Evolutionary conservation across 2,113 vertebrate species (phyloP).

Genomic region (Riparia riparia): DNA sequence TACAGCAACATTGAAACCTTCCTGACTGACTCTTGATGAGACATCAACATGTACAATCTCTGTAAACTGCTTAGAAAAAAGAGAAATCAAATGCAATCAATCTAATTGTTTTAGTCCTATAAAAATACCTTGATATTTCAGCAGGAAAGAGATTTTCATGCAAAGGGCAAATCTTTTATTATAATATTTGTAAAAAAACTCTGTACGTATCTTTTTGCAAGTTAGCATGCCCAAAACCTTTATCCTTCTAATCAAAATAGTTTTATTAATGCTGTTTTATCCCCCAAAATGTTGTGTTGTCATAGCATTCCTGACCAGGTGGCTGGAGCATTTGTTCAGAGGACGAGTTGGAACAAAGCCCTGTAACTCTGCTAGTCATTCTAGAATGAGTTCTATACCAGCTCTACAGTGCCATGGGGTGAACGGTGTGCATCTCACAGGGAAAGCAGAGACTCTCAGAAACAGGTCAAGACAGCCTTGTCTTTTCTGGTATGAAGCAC

Average conservation of each 20-base stretch:
- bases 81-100: not conserved
- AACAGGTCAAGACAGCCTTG: not conserved
- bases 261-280: not conserved
- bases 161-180: not conserved
- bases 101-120: not conserved
- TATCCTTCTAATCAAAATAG: not conserved
- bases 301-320: not conserved
- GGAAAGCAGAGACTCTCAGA: not conserved
- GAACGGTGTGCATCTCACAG: rapidly evolving
- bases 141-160: not conserved
- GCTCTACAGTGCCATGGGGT: not conserved
- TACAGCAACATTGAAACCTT: not conserved
- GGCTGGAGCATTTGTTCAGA: not conserved
- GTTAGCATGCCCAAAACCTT: not conserved
- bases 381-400: not conserved
- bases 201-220: rapidly evolving
- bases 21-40: not conserved
- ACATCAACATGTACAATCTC: not conserved
- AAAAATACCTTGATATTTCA: not conserved
- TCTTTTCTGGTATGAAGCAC: not conserved
- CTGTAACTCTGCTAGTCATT: not conserved
- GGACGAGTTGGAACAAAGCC: not conserved
- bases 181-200: not conserved
- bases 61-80: not conserved
- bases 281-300: rapidly evolving